Conservation (phyloP, 37 sponge, comb jelly and placozoan species). For the Corticium candelabrum region DNA sequence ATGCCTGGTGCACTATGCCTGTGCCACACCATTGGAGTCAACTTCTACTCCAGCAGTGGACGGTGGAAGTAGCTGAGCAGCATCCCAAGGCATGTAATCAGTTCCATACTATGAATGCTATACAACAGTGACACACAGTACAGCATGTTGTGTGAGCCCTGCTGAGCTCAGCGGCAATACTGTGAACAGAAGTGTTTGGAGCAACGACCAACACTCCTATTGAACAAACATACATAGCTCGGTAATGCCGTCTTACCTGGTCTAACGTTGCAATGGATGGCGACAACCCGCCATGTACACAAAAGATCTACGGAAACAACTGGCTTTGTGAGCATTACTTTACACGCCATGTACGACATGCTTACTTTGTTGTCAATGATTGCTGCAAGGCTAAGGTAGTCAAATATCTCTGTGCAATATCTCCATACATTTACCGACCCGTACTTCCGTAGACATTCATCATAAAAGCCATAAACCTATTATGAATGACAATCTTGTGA, state of each 20-base stretch:
- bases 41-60: too few relatives aligned
- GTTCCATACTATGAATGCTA: too few relatives aligned
- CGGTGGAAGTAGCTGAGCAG: too few relatives aligned
- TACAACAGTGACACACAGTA: too few relatives aligned
- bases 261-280: slow-evolving; percentile 88
- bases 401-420: slow-evolving; percentile 99
- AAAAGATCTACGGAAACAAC: slow-evolving; percentile 68
- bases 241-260: slow-evolving; percentile 45
- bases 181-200: background rate
- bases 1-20: too few relatives aligned
- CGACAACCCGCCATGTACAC: slow-evolving; percentile 99
- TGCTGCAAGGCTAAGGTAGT: slow-evolving; percentile 96
- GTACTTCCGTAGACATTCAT: slow-evolving; percentile 95
- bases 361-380: slow-evolving; percentile 90
- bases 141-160: too few relatives aligned
- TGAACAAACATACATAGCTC: background rate
- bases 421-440: slow-evolving; percentile 99
- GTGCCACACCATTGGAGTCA: too few relatives aligned
- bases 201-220: background rate
- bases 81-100: too few relatives aligned
- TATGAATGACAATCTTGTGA: background rate
- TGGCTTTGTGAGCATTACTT: background rate
- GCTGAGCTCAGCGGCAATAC: too few relatives aligned
- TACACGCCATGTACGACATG: background rate
- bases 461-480: slow-evolving; percentile 99